phyloP scores from a whole-genome alignment of 2,797 vertebrate species.

The Mormyrops boulengeri region DNA sequence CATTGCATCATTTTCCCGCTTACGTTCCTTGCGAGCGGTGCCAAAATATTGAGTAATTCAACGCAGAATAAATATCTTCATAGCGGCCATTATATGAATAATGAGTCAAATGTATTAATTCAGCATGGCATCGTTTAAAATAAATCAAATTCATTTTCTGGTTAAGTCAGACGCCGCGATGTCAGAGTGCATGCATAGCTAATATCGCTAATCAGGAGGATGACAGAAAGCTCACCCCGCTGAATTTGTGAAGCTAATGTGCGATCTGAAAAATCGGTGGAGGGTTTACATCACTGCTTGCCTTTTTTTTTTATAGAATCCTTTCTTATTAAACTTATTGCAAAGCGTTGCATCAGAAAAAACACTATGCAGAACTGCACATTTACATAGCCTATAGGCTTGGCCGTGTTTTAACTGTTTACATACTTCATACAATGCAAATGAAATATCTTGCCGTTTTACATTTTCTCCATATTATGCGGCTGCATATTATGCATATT shows the following conservation, averaged over 20 bases:
- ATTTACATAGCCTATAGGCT: constrained; percentile 12
- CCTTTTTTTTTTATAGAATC: neutral
- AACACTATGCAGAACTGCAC: constrained; percentile 10
- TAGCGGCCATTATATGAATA: constrained; percentile 2
- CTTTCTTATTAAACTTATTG: constrained; percentile 5
- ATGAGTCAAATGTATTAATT: constrained; percentile 11
- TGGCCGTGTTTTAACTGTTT: neutral
- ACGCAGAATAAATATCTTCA: neutral
- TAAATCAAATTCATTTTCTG: neutral
- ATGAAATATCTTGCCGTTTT: neutral
- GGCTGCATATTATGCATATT: neutral
- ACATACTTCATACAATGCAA: neutral
- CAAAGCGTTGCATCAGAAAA: constrained; percentile 10
- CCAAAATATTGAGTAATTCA: neutral
- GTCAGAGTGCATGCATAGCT: neutral
- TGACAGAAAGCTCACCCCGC: neutral
- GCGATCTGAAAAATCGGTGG: neutral
- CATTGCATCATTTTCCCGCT: neutral
- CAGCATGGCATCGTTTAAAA: constrained; percentile 2
- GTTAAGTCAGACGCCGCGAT: neutral
- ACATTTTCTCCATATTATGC: neutral
- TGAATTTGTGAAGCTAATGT: neutral
- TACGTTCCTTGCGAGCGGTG: neutral
- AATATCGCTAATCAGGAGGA: neutral
- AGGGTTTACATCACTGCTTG: neutral